These are phyloP conservation scores for Octopus bimaculoides DNA, from an alignment of 1,140 invertebrate species.

Conservation along the genomic window DNA sequence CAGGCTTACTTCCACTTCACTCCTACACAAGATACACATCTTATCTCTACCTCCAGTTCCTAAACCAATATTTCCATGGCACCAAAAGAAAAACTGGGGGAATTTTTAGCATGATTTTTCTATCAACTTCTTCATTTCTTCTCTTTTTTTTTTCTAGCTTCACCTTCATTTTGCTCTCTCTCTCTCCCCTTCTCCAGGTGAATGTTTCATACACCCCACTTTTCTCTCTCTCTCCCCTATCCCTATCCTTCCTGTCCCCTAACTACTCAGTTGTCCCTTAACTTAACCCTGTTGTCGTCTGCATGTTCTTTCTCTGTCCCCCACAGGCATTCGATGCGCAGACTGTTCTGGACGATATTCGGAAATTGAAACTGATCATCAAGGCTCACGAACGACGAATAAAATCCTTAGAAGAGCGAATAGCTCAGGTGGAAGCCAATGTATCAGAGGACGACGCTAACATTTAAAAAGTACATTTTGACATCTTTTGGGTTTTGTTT, in stretches of 20 bases:
- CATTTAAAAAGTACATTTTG: slow-evolving; percentile 24
- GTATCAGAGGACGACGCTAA: slow-evolving; percentile 42
- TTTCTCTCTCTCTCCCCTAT: background rate
- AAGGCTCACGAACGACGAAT: slow-evolving; percentile 58
- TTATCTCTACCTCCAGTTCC: too few relatives aligned
- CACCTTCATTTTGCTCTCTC: too few relatives aligned
- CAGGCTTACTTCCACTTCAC: too few relatives aligned
- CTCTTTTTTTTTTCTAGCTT: too few relatives aligned
- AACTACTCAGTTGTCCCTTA: background rate
- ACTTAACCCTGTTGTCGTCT: background rate
- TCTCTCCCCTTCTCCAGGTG: background rate
- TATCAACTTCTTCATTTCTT: too few relatives aligned
- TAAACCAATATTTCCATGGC: too few relatives aligned
- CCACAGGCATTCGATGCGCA: slow-evolving; percentile 51
- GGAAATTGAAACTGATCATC: slow-evolving; percentile 58
- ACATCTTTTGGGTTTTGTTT: slow-evolving; percentile 3
- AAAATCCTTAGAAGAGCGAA: slow-evolving; percentile 55
- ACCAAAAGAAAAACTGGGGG: too few relatives aligned
- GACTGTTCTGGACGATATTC: slow-evolving; percentile 55
- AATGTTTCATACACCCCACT: background rate
- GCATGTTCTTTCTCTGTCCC: slow-evolving; percentile 15
- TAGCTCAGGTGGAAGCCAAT: slow-evolving; percentile 47
- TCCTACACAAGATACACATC: too few relatives aligned
- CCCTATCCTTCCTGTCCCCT: background rate
- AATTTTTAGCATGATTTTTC: too few relatives aligned